Base-by-base conservation (phyloP, 2,888 invertebrate genomes). In the Scelioninae gen. 1 region DNA sequence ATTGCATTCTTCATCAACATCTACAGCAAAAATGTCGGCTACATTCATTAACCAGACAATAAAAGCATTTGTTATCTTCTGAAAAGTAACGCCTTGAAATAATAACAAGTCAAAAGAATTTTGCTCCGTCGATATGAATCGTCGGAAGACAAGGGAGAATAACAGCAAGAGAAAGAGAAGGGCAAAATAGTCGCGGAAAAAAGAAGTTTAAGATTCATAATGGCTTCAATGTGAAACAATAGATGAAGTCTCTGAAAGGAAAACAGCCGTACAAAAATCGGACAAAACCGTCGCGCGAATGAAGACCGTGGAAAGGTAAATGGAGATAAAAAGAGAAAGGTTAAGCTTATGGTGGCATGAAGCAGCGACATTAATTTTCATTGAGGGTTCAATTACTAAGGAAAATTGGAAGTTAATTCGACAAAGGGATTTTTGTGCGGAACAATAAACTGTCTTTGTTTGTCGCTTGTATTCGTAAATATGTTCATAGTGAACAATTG, bases 241-340 rank as follows among this genome's bases (percentile, higher is more conserved):
- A 51, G 65, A 5, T 31, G 66, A 15, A 66, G 58, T 43, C 65
- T 56, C 16, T 65, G 65, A 80, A 74, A 80, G 58, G 55, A 62
- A 80, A 80, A 80, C 74, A 80, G 79, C 29, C 65, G 60, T 74
- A 80, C 72, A 80, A 62, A 80, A 62, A 80, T 72, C 45, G 58
- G 53, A 78, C 78, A 71, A 78, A 78, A 69, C 63, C 65, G 60
- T 51, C 38, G 47, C 58, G 34, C 66, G 38, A 38, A 68, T 34
- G 45, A 78, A 63, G 69, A 71, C 60, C 77, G 13, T 9, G 47
- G 49, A 58, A 58, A 75, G 56, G 45, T 53, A 66, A 65, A 79
- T 55, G 66, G 40, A 38, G 53, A 62, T 60, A 68, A 80, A 80
- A 51, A 49, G 47, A 32, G 43, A 45, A 62, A 68, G 51, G 51